Evolutionary conservation across 2,888 invertebrate genomes (phyloP), one percentile per base, ranked within the genome.

Genomic region (Drosophila borborema): DNA sequence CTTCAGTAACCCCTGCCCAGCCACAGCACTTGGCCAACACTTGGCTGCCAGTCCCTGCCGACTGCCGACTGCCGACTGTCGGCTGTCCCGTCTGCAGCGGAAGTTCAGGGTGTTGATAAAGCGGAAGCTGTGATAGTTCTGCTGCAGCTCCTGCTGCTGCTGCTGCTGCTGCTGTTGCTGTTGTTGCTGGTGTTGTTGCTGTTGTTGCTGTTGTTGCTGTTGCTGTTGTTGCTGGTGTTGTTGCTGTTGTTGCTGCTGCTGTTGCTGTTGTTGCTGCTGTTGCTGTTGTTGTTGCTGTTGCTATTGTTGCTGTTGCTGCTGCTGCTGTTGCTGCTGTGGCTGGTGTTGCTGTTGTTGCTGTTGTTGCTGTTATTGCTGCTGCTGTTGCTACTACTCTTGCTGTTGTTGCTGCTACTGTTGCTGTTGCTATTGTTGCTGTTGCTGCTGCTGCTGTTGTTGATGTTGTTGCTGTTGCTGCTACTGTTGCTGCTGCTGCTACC

Each of bases 21-120:
- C 7, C 14, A 20, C 28, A 41, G 41, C 59, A 48, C 8, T 8
- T 40, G 46, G 38, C 46, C 46, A 48, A 46, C 46, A 36, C 36
- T 40, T 23, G n/a, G 18, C 51, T 20, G 45, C 28, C 49, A 28
- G 28, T 23, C 36, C n/a, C 12, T 36, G 20, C 31, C 23, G 40
- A 28, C 16, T 28, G 20, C 23, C 23, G 40, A 28, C 16, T 28
- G 20, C 23, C 23, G 40, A 28, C 16, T 28, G 23, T 18, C 18
- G 18, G 9, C 40, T 23, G 20, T 20, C 38, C 49, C 54, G 74
- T 67, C 72, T 67, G 81, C 74, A 77, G 77, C 81, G 81, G 81
- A 81, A 77, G 82, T 77, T 82, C 70, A 74, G 83, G 77, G 81
- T 81, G 81, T 81, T 81, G 81, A 81, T 81, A 82, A 82, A 82